Evolutionary conservation across 2,113 vertebrate genomes (phyloP), one percentile per base, ranked within the genome.

Genomic region (Corythaixoides concolor): DNA sequence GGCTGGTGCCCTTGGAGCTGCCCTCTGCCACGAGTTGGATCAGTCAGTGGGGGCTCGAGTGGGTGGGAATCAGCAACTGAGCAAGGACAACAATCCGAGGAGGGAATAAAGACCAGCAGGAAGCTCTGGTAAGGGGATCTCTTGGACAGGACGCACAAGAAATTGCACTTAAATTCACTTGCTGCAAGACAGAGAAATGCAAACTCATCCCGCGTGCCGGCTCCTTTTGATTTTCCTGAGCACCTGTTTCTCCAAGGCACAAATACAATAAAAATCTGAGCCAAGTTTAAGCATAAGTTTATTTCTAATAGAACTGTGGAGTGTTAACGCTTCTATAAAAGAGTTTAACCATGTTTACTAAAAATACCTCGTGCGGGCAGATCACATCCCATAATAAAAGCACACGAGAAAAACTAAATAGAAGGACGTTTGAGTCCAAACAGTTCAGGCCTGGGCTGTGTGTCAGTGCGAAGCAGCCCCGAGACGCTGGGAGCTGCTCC

Each of bases 41-140:
- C 0, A 1, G 37, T 8, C 30, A 41, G 19, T 4, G 3, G 55
- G 5, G 50, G 41, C 41, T 43, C 12, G 41, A 15, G 41, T 12
- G 41, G 41, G 41, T 43, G 41, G 41, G 41, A 43, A 10, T 43
- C 7, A 21, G n/a, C 32, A 18, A 7, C 47, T 27, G 47, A 53
- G 32, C 39, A 26, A 74, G 39, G 33, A 63, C 4, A 0, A 33
- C 24, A 26, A 6, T 19, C 33, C 35, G 35, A 32, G 64, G 39
- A 33, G 27, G 27, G 39, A 19, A 33, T 15, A 49, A 28, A n/a
- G 26, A 12, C 19, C 58, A 37, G n/a, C 2, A 24, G 50, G 30
- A 62, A 55, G 28, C n/a, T 19, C 49, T 33, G 37, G 14, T 62
- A 47, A 1, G 1, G 10, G 16, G 43, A 13, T 9, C 8, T n/a